Evolutionary conservation across 2,113 vertebrate species (phyloP), one percentile per base, ranked within the genome.

Genomic region (Bubo blakistoni): DNA sequence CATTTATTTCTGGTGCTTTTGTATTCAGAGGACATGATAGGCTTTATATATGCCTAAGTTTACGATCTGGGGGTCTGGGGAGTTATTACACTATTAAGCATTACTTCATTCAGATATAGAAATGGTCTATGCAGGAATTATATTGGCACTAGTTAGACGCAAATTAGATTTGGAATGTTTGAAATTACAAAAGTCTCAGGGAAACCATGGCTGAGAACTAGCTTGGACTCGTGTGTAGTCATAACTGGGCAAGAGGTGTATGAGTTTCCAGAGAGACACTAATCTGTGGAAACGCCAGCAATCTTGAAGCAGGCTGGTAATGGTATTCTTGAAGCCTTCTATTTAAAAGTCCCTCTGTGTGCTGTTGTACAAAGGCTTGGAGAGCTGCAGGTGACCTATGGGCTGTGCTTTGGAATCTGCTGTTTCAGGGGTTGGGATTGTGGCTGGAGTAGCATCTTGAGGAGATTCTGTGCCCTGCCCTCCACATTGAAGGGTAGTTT

Each of bases 201-300:
- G 32, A 95, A 70, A 22, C 38, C 0, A 1, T 4, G 22, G 13
- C 38, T 88, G 57, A 69, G 44, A 73, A 26, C 54, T 54, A 7
- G 49, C 6, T 9, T 72, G 67, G 27, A 21, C 40, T 58, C 1
- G 0, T 55, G 44, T 19, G 11, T 22, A 49, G 34, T 17, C 9
- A 0, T 42, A 70, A 36, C 16, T 52, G 34, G 36, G 40, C 25
- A 58, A 4, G 14, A 61, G 62, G 34, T 2, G 1, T 38, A 1
- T 7, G 13, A 69, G 18, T 44, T 92, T 93, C 61, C 40, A 29
- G 29, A 32, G 42, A 70, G 16, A 21, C n/a, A 9, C 17, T 67
- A 10, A 49, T 59, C 20, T 73, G 30, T 80, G 74, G n/a, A 59
- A 67, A 30, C 5, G 1, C 22, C 32, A 67, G n/a, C 58, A 52